Evolutionary conservation across 1,140 invertebrate species (phyloP).

Genomic region (Conus ventricosus): DNA sequence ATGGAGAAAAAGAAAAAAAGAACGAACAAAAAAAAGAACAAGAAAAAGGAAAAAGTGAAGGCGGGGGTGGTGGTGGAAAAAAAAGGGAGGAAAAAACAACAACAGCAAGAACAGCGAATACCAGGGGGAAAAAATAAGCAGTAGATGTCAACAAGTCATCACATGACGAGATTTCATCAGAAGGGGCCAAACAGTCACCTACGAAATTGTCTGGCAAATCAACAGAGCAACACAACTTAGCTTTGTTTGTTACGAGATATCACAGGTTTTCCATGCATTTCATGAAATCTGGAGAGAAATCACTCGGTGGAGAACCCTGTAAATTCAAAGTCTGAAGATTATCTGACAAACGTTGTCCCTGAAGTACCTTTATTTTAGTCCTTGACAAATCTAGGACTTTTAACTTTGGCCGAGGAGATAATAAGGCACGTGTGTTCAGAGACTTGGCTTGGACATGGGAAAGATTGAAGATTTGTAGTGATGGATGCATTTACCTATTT

Average conservation of each 20-base stretch:
- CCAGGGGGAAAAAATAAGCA: constrained; percentile 37
- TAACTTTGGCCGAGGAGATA: not conserved
- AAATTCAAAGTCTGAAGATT: not conserved
- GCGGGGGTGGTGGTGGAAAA: too few species aligned
- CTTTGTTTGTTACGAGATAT: not conserved
- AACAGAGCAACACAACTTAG: not conserved
- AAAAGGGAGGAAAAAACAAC: too few species aligned
- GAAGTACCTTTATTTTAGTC: not conserved
- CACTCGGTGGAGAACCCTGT: not conserved
- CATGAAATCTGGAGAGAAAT: not conserved
- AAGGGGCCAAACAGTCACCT: not conserved
- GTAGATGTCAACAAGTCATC: not conserved
- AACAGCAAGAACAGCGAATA: constrained; percentile 4
- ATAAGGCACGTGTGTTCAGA: not conserved
- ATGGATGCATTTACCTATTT: too few species aligned
- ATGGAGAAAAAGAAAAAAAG: too few species aligned
- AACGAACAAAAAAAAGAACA: too few species aligned
- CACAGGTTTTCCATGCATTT: not conserved
- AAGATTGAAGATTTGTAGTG: too few species aligned
- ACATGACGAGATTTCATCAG: not conserved
- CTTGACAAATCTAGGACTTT: not conserved
- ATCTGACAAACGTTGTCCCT: not conserved
- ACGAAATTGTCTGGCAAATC: not conserved
- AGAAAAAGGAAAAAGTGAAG: too few species aligned
- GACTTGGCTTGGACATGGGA: not conserved